Base-by-base conservation (phyloP, 2,797 vertebrate genomes). In the Acanthornis magna region DNA sequence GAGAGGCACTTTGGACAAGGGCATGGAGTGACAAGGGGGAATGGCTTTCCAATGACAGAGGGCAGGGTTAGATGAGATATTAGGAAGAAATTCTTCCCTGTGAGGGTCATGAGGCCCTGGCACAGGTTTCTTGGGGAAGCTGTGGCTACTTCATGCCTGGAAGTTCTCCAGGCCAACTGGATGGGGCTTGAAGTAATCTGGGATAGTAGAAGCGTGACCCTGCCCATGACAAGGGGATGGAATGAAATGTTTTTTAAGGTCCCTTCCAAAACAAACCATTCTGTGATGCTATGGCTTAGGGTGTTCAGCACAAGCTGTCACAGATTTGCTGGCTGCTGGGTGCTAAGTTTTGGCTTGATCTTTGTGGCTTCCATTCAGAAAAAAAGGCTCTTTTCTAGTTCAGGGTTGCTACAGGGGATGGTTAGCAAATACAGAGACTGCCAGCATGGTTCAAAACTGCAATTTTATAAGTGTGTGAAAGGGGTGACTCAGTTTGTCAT, bases 171-270 rank as follows among this genome's bases (percentile, higher is more conserved):
- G 48, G 40, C 14, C 8, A 47, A 38, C 3, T n/a, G 57, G n/a
- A 45, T 32, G 27, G 14, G 57, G 40, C 29, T 63, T 51, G 48
- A 47, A 62, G 34, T 29, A 72, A 29, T 47, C 13, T 72, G 13
- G 2, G 2, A 8, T 27, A 38, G 50, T 29, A 20, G 29, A 22
- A 63, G 54, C 15, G 3, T 23, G 12, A 23, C 19, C 48, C 40
- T 62, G n/a, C 8, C n/a, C 8, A 2, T 22, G 29, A n/a, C 29
- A 54, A 15, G 9, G 5, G 16, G 1, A 1, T 21, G 27, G 40
- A 54, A 36, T 20, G 43, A 45, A 10, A 38, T 54, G 27, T 4
- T 45, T 62, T 62, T 27, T 38, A 45, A 62, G n/a, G 66, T 45
- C 22, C 18, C 18, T 54, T 63, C 29, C 48, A 54, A 16, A n/a